Percentiles rank a stretch among this genome's conserved stretches.
These are phyloP conservation scores for Hormiphora californensis DNA, from an alignment of 37 sponge, comb jelly and placozoan genomes.

Conservation along the genomic window DNA sequence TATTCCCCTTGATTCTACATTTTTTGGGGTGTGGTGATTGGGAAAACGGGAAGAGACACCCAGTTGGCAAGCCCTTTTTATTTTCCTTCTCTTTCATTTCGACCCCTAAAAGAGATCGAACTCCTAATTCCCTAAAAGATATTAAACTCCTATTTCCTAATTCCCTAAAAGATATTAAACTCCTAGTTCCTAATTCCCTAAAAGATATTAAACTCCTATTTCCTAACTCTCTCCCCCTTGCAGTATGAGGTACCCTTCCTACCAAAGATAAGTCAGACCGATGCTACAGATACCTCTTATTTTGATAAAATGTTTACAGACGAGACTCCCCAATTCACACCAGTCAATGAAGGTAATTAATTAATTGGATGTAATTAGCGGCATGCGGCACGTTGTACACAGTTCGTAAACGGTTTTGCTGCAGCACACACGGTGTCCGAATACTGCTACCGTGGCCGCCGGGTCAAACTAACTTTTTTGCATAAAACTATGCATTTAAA, in stretches of 20 bases:
- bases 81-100: too few relatives aligned
- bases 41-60: too few relatives aligned
- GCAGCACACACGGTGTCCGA: too few relatives aligned
- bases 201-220: background rate
- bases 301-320: constrained; percentile 88
- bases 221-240: background rate
- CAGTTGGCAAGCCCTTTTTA: too few relatives aligned
- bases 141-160: background rate
- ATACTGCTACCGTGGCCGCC: too few relatives aligned
- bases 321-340: constrained; percentile 76
- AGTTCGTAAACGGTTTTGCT: too few relatives aligned
- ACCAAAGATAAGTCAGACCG: constrained; percentile 60
- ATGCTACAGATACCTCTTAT: constrained; percentile 65
- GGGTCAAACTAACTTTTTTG: too few relatives aligned
- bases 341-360: constrained; percentile 74
- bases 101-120: background rate
- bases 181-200: background rate
- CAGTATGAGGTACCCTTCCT: constrained; percentile 79
- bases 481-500: too few relatives aligned
- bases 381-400: too few relatives aligned
- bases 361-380: too few relatives aligned
- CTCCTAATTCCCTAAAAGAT: background rate
- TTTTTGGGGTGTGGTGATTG: too few relatives aligned
- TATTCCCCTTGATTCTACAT: background rate
- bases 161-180: background rate